These are phyloP conservation scores for Chalcosyrphus nemorum DNA, from an alignment of 2,888 invertebrate species.

Conservation along the genomic window DNA sequence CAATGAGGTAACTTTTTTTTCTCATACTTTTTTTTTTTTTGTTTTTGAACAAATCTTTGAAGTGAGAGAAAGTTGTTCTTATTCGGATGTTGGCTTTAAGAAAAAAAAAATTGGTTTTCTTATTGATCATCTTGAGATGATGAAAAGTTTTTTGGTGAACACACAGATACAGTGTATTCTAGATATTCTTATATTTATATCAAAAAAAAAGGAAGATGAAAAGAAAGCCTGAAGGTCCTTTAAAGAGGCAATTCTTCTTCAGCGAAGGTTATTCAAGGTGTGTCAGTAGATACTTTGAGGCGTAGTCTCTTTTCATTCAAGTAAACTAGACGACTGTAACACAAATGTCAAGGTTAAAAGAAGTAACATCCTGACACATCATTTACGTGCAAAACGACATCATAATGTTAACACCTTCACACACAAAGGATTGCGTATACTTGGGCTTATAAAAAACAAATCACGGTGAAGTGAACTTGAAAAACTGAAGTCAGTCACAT, in stretches of 20 bases:
- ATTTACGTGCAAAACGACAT: too few relatives aligned
- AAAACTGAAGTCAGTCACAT: too few relatives aligned
- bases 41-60: constrained; percentile 14
- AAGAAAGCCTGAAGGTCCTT: neutral
- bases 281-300: neutral
- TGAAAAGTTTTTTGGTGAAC: neutral
- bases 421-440: too few relatives aligned
- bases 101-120: neutral
- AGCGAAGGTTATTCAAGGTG: neutral
- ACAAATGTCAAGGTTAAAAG: too few relatives aligned
- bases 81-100: neutral
- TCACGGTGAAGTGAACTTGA: too few relatives aligned
- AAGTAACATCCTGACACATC: too few relatives aligned
- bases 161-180: neutral
- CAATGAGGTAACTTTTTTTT: neutral
- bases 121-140: neutral
- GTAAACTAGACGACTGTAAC: too few relatives aligned
- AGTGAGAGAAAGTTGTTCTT: neutral
- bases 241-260: neutral
- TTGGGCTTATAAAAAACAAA: too few relatives aligned
- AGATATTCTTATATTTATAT: too few relatives aligned
- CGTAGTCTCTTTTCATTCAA: too few relatives aligned
- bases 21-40: neutral
- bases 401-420: too few relatives aligned
- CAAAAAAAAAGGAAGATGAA: neutral